A percentile compares a stretch with the other conserved stretches of the same genome.
Evolutionary conservation across 1,140 invertebrate species (phyloP).

Genomic region (Psilanteris sp.): DNA sequence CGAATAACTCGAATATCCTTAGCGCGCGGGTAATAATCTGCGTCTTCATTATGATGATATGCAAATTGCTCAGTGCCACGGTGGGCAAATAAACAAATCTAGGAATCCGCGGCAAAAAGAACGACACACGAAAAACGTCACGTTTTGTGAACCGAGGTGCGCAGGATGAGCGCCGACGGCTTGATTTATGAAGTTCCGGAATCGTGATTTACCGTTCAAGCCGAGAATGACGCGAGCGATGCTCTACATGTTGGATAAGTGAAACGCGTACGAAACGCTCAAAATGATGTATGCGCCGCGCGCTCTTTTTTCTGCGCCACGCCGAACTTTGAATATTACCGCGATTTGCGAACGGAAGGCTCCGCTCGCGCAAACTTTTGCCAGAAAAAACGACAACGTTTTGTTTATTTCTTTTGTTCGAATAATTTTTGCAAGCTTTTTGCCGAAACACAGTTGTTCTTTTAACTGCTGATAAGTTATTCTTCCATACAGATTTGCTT

Average conservation of each 20-base stretch:
- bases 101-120: conserved; percentile 27
- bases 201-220: conserved; percentile 62
- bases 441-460: too few species aligned
- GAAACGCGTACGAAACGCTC: conserved; percentile 58
- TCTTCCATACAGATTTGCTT: too few species aligned
- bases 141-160: conserved; percentile 55
- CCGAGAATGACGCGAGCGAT: conserved; percentile 60
- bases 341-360: conserved; percentile 39
- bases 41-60: too few species aligned
- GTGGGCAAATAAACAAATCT: conserved; percentile 42
- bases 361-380: conserved; percentile 8
- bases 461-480: too few species aligned
- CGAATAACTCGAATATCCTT: too few species aligned
- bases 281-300: conserved; percentile 51
- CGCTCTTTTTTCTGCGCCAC: conserved; percentile 22
- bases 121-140: conserved; percentile 57
- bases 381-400: conserved; percentile 1
- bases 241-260: conserved; percentile 61
- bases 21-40: too few species aligned
- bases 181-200: conserved; percentile 64
- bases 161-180: conserved; percentile 60
- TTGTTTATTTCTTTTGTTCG: conserved; percentile 8
- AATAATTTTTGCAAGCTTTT: too few species aligned
- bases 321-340: conserved; percentile 52
- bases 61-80: conserved; percentile 28